Evolutionary conservation across 2,113 vertebrate species (phyloP).

Genomic region (Leptobrachium leishanense): DNA sequence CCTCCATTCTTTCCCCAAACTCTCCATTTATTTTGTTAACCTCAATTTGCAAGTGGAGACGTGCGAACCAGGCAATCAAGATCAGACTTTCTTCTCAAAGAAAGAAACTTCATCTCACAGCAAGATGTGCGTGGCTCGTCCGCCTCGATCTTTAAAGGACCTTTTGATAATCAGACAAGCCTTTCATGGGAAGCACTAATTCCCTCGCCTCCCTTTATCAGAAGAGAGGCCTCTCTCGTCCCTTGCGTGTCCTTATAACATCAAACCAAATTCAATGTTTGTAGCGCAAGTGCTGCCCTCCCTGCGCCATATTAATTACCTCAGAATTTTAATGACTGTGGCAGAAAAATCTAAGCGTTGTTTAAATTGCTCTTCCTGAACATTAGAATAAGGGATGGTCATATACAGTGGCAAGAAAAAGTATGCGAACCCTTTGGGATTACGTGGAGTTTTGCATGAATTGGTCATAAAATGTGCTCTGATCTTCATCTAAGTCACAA

Average conservation of each 20-base stretch:
- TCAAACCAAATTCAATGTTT: constrained; percentile 20
- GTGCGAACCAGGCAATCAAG: neutral
- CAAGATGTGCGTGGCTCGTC: neutral
- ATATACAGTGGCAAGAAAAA: too few species aligned
- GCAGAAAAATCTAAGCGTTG: neutral
- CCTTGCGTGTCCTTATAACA: constrained; percentile 5
- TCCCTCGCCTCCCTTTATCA: constrained; percentile 24
- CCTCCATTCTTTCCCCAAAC: neutral
- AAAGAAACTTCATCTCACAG: constrained; percentile 10
- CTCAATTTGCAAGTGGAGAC: neutral
- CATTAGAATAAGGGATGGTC: too few species aligned
- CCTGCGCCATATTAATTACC: constrained; percentile 10
- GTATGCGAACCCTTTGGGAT: too few species aligned
- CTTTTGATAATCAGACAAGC: constrained; percentile 23
- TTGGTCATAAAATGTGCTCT: too few species aligned
- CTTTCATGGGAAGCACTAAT: constrained; percentile 33
- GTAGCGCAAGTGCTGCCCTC: constrained; percentile 1
- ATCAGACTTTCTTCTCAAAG: neutral
- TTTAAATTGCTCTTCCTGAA: too few species aligned
- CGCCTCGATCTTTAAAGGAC: constrained; percentile 20
- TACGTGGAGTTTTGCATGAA: too few species aligned
- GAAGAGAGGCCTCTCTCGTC: constrained; percentile 1
- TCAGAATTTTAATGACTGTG: neutral
- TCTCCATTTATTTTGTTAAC: neutral
- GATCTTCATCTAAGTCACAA: too few species aligned